Evolutionary conservation across 1,140 invertebrate species (phyloP), one percentile per base, ranked within the genome.

Genomic region (Harpegnathos saltator): DNA sequence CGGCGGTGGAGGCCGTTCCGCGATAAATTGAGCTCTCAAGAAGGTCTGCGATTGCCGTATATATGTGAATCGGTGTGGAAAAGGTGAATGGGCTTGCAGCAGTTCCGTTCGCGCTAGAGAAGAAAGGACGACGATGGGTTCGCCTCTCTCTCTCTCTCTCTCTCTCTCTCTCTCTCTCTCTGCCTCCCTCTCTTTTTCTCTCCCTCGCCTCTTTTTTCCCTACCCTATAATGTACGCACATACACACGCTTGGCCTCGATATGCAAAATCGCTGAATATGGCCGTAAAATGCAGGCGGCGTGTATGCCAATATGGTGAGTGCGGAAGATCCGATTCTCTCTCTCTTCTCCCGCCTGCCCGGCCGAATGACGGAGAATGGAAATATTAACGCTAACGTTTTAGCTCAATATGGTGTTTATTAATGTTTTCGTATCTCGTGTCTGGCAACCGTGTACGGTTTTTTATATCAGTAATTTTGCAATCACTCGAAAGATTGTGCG

Each of bases 181-280:
- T 80, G n/a, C n/a, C n/a, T 61, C 58, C 38, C 74, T 66, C 54
- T 69, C 14, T 7, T 33, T 22, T 56, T 19, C 54, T 22, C 59
- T 48, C 24, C 33, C 19, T 62, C 33, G 14, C 56, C 54, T 61
- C 58, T 71, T 82, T 50, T 44, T 80, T 61, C 58, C 38, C 74
- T 66, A 33, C 71, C 56, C 72, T 59, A 62, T 84, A 50, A 85
- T 87, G 71, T 84, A 85, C 84, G 71, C 69, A 59, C 82, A 81
- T 66, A 89, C 38, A 86, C 48, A 54, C 50, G 56, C n/a, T 69
- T 58, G 44, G 33, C 66, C 85, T 89, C 90, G 86, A 92, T 92
- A 94, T 93, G 90, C 92, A 93, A 92, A 93, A 93, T 91, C 92
- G 93, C 93, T 93, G 93, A 94, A 94, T 92, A 92, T 91, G 90